Evolutionary conservation across 2,113 vertebrate species (phyloP).

Genomic region (Patagioenas fasciata): DNA sequence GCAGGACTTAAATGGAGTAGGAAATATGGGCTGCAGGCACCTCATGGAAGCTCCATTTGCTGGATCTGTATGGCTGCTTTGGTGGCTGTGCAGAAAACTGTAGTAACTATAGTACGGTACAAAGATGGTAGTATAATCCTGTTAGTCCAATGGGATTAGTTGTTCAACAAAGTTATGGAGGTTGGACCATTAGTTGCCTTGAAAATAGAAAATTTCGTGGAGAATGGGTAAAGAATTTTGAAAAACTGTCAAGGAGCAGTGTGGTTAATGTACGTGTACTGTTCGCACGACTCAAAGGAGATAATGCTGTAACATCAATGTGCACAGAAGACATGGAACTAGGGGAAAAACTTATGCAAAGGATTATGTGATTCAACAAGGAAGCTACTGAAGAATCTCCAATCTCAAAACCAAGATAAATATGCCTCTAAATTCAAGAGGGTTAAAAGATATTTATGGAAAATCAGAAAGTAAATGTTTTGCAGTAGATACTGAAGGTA

Average conservation of each 20-base stretch:
- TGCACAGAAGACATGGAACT: neutral
- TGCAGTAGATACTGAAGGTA: neutral
- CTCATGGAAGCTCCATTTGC: neutral
- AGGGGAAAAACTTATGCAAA: neutral
- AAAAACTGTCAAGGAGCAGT: neutral
- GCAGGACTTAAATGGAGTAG: neutral
- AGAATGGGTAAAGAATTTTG: neutral
- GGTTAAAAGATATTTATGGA: neutral
- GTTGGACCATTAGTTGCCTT: neutral
- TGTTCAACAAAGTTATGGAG: neutral
- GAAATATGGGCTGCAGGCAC: neutral
- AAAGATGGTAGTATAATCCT: neutral
- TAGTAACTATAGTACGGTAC: neutral
- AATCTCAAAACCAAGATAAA: neutral
- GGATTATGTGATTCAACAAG: neutral
- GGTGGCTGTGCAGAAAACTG: neutral
- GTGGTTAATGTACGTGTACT: too few species aligned
- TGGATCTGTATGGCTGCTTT: neutral
- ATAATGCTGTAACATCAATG: neutral
- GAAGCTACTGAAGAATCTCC: neutral
- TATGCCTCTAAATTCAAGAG: neutral
- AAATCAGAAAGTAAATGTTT: neutral
- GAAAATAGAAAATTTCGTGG: neutral
- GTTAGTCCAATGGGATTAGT: neutral
- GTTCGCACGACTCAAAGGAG: neutral